A percentile compares a stretch with the other conserved stretches of the same genome.
phyloP scores from a whole-genome alignment of 2,113 vertebrate species.

The Oxyura jamaicensis region DNA sequence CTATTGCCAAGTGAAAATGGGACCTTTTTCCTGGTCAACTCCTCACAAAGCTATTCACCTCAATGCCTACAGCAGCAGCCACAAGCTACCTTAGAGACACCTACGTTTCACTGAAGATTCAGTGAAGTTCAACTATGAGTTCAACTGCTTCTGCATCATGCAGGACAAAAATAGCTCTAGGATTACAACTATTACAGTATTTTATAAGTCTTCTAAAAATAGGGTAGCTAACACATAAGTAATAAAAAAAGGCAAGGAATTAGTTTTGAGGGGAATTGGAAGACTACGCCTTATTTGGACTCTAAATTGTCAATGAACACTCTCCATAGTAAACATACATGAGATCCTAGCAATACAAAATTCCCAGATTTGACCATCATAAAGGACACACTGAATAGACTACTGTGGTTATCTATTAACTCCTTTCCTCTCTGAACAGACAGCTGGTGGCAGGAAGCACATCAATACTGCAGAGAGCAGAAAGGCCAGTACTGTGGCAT shows the following conservation, averaged over 20 bases:
- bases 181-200: neutral
- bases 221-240: neutral
- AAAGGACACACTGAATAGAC: neutral
- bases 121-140: too few species aligned
- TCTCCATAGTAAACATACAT: neutral
- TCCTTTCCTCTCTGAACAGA: neutral
- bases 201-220: slow-evolving; percentile 24
- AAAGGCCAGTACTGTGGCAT: neutral
- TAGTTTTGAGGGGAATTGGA: neutral
- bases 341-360: neutral
- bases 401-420: slow-evolving; percentile 54
- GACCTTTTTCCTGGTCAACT: neutral
- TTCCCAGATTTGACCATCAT: neutral
- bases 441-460: neutral
- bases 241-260: neutral
- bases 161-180: neutral
- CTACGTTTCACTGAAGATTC: neutral
- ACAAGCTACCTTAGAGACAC: neutral
- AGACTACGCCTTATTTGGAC: neutral
- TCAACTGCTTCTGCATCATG: neutral
- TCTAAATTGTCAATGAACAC: neutral
- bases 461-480: neutral
- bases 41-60: neutral
- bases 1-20: slow-evolving; percentile 17
- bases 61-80: neutral